Percentiles rank a stretch among this genome's conserved stretches.
These are phyloP conservation scores for Bubo bubo DNA, from an alignment of 2,113 vertebrate species.

Conservation along the genomic window DNA sequence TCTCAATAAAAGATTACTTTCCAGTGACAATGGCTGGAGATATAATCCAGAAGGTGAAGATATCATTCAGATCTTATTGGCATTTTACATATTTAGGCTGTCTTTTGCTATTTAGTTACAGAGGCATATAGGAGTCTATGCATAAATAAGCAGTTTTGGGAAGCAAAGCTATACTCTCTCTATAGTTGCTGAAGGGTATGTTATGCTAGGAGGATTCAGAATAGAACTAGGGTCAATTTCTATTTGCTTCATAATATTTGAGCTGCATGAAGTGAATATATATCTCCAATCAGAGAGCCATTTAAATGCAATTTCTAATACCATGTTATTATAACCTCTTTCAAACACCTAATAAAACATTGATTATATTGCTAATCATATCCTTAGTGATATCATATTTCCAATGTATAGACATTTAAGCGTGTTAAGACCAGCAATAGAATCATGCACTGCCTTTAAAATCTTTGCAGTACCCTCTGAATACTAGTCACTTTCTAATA, in stretches of 20 bases:
- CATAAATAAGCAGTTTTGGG: background rate
- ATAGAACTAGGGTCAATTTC: background rate
- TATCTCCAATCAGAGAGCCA: background rate
- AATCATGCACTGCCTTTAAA: background rate
- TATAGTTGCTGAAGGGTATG: background rate
- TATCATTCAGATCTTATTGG: background rate
- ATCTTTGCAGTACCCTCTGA: background rate
- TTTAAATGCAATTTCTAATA: background rate
- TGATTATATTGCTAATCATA: background rate
- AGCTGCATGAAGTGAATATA: background rate
- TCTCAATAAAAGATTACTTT: slow-evolving; percentile 38
- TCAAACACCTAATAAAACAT: background rate
- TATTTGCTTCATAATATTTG: background rate
- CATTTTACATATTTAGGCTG: slow-evolving; percentile 3
- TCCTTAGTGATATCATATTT: background rate
- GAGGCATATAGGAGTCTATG: background rate
- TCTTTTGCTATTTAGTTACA: background rate
- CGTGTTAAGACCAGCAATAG: background rate
- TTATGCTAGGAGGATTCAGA: background rate
- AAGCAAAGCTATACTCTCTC: background rate
- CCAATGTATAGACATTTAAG: background rate
- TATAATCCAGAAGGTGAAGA: background rate
- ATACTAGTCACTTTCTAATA: background rate
- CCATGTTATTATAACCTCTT: background rate
- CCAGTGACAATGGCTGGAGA: background rate